Base-by-base conservation (phyloP, 2,113 vertebrate species). In the Notothenia coriiceps region DNA sequence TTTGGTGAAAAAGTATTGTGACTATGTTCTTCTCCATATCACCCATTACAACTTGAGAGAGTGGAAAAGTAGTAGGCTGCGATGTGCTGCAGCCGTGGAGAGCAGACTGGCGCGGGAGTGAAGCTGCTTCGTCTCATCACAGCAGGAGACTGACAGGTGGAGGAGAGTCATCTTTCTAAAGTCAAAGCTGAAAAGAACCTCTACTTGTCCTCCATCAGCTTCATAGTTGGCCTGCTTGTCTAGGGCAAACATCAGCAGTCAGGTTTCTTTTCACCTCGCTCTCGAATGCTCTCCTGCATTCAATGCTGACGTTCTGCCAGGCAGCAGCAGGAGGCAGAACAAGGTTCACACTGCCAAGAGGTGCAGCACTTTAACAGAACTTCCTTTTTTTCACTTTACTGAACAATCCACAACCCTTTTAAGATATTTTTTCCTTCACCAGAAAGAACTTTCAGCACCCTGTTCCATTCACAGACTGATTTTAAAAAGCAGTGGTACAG, bases 81-180 rank as follows among this genome's bases (percentile, higher is more conserved):
- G 15, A 33, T 40, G 57, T 4, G 35, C 18, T 49, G 57, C 81
- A 70, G n/a, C 43, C n/a, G 55, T 47, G 51, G 43, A 74, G 52
- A 56, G 15, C 54, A 70, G 60, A 44, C n/a, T 22, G 22, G 29
- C 44, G 25, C 25, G 77, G 25, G 57, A 78, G 63, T 29, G 60
- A 15, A 17, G 29, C 63, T 72, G 35, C 35, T 40, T 40, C 1
- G 35, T 66, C 29, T 86, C 55, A 17, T 80, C 77, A 49, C 79
- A 76, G 82, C 80, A 63, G 75, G 79, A 86, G 40, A 57, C 10
- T 10, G 46, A 74, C 29, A 44, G 72, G 47, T 51, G 51, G 44
- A 69, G 51, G 44, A 64, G 20, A 62, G 77, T 46, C 17, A 29
- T 49, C 47, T 74, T 51, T 60, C 20, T 18, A 5, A 65, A 65